These are phyloP conservation scores for Porphyrio hochstetteri DNA, from an alignment of 2,113 vertebrate genomes.

Conservation along the genomic window DNA sequence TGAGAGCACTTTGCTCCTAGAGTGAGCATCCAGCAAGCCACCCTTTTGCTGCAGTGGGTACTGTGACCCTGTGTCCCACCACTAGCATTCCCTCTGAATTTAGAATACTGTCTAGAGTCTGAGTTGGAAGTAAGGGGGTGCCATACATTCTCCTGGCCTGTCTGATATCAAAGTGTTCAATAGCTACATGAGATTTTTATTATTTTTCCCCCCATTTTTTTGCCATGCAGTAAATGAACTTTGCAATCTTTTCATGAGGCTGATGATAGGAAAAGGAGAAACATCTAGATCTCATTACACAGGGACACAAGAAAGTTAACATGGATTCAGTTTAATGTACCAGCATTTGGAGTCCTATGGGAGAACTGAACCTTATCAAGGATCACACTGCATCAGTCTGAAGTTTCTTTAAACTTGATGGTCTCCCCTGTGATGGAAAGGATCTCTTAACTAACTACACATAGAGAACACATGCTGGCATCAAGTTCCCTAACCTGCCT, in stretches of 20 bases:
- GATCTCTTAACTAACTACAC: background rate
- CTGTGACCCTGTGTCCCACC: background rate
- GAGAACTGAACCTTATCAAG: background rate
- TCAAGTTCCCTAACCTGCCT: background rate
- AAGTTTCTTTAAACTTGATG: background rate
- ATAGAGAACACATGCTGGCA: background rate
- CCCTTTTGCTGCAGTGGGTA: accelerated
- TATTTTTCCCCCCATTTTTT: background rate
- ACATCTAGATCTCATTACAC: background rate
- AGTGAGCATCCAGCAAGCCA: accelerated
- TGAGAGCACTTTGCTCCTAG: background rate
- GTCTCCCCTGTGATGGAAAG: background rate
- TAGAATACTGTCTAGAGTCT: background rate
- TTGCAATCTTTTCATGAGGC: background rate
- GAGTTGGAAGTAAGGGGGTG: background rate
- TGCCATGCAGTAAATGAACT: background rate
- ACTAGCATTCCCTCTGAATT: background rate
- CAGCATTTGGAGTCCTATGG: background rate
- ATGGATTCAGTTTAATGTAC: background rate
- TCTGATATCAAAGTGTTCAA: background rate
- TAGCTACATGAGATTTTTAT: background rate
- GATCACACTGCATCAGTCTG: background rate
- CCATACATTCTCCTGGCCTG: background rate
- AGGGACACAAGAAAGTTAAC: background rate
- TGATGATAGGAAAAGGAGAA: background rate